Percentiles rank a stretch among this genome's conserved stretches.
phyloP scores from a whole-genome alignment of 2,888 invertebrate species.

The Polylopha cassiicola region DNA sequence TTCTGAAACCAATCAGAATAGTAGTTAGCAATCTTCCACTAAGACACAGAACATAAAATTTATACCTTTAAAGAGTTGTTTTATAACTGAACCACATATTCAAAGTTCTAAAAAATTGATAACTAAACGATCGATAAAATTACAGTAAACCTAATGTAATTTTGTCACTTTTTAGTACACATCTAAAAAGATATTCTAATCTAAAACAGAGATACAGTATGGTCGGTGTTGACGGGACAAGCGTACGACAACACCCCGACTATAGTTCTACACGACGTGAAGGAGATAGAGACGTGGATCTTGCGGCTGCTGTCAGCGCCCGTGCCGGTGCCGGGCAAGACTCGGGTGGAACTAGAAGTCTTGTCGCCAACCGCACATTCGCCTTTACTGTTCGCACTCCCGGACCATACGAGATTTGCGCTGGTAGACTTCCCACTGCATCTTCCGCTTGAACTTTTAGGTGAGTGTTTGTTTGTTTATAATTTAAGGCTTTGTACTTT shows the following conservation, averaged over 20 bases:
- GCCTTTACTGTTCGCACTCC: conserved; percentile 93
- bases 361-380: conserved; percentile 90
- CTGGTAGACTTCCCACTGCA: conserved; percentile 99
- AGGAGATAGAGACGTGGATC: conserved; percentile 99
- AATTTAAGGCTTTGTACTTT: too few species aligned
- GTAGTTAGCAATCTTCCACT: too few species aligned
- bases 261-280: conserved; percentile 95
- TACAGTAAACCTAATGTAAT: too few species aligned
- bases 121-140: too few species aligned
- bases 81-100: too few species aligned
- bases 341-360: conserved; percentile 88
- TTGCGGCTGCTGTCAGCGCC: conserved; percentile 96
- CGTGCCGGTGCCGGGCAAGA: conserved; percentile 98
- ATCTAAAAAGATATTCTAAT: background rate
- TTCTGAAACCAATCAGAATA: too few species aligned
- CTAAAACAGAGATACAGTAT: conserved; percentile 90
- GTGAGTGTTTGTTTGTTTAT: conserved; percentile 42
- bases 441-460: conserved; percentile 96
- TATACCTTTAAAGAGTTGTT: too few species aligned
- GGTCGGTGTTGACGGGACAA: conserved; percentile 95
- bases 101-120: too few species aligned
- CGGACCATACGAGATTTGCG: conserved; percentile 97
- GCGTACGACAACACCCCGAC: conserved; percentile 88
- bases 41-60: too few species aligned
- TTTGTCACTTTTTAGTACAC: too few species aligned